phyloP scores from a whole-genome alignment of 2,888 invertebrate species.

The Omphaloscelis lunosa region DNA sequence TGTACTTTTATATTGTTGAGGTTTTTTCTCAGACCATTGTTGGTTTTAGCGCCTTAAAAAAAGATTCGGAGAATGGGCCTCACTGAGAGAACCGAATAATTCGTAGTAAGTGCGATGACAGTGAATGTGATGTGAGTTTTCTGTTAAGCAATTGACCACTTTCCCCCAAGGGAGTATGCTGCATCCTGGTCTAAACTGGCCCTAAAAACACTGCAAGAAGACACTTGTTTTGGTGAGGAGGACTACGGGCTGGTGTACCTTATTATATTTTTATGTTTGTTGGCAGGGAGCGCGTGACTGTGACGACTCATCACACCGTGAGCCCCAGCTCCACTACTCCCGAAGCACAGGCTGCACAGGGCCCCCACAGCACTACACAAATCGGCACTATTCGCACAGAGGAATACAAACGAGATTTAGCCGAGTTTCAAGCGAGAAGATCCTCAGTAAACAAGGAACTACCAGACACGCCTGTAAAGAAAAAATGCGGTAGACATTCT shows the following conservation, averaged over 20 bases:
- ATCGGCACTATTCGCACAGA: constrained; percentile 87
- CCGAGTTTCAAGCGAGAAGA: constrained; percentile 88
- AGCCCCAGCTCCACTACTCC: constrained; percentile 71
- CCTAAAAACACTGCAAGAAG: no score
- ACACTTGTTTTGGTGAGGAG: background rate
- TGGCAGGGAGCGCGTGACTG: constrained; percentile 86
- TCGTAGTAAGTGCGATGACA: constrained; percentile 33
- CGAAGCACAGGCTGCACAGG: constrained; percentile 66
- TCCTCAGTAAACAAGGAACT: constrained; percentile 78
- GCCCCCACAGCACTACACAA: constrained; percentile 69
- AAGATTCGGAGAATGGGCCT: constrained; percentile 20
- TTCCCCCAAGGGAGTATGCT: background rate
- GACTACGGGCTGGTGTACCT: background rate
- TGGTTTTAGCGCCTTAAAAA: constrained; percentile 59
- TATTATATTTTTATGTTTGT: constrained; percentile 44
- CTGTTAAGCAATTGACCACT: constrained; percentile 5
- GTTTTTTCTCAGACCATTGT: constrained; percentile 72
- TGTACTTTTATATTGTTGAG: constrained; percentile 66
- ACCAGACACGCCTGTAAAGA: constrained; percentile 80
- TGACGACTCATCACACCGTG: constrained; percentile 80
- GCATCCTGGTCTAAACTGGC: background rate
- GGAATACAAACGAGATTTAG: constrained; percentile 87
- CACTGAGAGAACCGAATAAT: constrained; percentile 32
- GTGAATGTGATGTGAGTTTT: constrained; percentile 12
- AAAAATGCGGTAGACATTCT: constrained; percentile 85